phyloP scores from a whole-genome alignment of 1,140 invertebrate species.

The Copidosoma floridanum region DNA sequence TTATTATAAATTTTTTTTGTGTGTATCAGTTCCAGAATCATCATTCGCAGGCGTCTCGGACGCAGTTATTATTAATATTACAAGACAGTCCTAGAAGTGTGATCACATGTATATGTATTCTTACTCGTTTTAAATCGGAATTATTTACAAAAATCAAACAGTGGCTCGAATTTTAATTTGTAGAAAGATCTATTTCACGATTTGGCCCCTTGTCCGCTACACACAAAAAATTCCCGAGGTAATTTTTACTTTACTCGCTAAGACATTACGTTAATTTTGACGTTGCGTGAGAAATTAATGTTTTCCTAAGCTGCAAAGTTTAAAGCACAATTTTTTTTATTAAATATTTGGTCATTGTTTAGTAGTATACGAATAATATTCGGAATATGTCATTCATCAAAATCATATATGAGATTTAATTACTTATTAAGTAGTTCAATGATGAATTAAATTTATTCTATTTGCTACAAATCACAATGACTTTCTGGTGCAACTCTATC shows the following conservation, averaged over 20 bases:
- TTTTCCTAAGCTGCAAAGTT: conserved; percentile 1
- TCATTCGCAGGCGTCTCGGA: neutral
- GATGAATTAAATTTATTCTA: too few species aligned
- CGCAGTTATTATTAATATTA: neutral
- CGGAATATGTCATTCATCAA: too few species aligned
- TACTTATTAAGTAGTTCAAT: too few species aligned
- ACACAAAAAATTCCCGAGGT: conserved; percentile 30
- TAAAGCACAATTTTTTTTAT: neutral
- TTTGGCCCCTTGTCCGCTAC: conserved; percentile 44
- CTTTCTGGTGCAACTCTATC: too few species aligned
- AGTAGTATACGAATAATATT: too few species aligned
- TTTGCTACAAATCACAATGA: too few species aligned
- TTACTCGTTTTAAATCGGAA: too few species aligned
- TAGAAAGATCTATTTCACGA: conserved; percentile 38
- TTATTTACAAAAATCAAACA: conserved; percentile 31
- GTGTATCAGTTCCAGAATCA: neutral
- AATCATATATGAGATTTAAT: too few species aligned
- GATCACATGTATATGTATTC: too few species aligned
- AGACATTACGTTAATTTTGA: neutral
- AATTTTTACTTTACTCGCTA: conserved; percentile 1
- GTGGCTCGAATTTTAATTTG: conserved; percentile 32
- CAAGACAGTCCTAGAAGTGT: conserved; percentile 3
- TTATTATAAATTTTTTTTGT: neutral
- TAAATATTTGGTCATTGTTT: conserved; percentile 1
- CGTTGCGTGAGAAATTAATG: conserved; percentile 1